Base-by-base conservation (phyloP, 2,113 vertebrate genomes). In the Elaphurus davidianus region DNA sequence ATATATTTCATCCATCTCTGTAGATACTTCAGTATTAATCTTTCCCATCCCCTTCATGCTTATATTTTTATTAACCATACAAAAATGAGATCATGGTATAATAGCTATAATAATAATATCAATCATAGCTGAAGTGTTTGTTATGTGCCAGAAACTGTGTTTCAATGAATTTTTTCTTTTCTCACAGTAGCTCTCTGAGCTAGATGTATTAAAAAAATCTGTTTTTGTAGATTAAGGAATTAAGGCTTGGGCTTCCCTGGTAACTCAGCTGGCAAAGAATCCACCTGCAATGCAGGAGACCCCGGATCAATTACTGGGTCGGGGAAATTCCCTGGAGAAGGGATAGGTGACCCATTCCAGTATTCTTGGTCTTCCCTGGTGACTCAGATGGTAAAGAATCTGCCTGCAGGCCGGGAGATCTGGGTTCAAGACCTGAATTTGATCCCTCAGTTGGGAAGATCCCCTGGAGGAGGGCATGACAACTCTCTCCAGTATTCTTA, bases 51-150 rank as follows among this genome's bases (percentile, higher is more conserved):
- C 45, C 64, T 95, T 94, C 33, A 60, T 87, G n/a, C 27, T 82
- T 96, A 43, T 40, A 60, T 85, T 94, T 93, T 96, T 92, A 94
- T 74, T 91, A 79, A 88, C 43, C 57, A 81, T 23, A 62, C 52
- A 74, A 71, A 88, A 96, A 85, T 94, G 12, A 87, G 54, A 78
- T 36, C 40, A 59, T 87, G 47, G 21, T 55, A 28, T 92, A 87
- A 83, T 50, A 89, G 67, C n/a, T 86, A 1, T 91, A 92, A 54
- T 76, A 76, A 81, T 84, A 78, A 6, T 90, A 62, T 13, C n/a
- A 59, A 5, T 54, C 7, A 85, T 92, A 78, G 13, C 40, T 59
- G 25, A 84, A 90, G 10, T 82, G 6, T 83, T 87, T 57, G 50
- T 88, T 62, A 78, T 43, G 3, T 94, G 21, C 14, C 45, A 85